Percentiles rank a stretch among this genome's conserved stretches.
These are phyloP conservation scores for Bettongia penicillata DNA, from an alignment of 2,113 vertebrate species.

Conservation along the genomic window DNA sequence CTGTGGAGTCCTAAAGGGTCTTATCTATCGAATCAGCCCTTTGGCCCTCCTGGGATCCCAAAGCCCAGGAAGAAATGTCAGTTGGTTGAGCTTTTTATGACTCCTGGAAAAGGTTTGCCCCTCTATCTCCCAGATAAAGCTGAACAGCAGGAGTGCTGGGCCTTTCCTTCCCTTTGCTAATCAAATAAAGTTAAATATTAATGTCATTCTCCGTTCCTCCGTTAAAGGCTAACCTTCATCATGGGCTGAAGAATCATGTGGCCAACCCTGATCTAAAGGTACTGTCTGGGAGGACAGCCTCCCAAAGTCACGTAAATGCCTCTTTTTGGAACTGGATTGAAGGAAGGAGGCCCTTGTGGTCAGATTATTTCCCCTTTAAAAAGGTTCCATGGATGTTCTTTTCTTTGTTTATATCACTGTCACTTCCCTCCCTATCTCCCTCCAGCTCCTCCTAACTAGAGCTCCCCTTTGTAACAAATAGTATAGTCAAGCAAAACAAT, in stretches of 20 bases:
- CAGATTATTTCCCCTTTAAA: not conserved
- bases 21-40: not conserved
- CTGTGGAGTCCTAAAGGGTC: not conserved
- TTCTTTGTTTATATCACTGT: not conserved
- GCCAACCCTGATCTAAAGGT: not conserved
- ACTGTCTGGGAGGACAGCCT: not conserved
- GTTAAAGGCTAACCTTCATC: not conserved
- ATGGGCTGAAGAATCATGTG: not conserved
- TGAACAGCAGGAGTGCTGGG: not conserved
- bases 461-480: not conserved
- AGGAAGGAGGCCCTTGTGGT: not conserved
- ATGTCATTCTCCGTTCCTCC: not conserved
- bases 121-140: not conserved
- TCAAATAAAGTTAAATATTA: conserved; percentile 7
- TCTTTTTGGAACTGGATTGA: not conserved
- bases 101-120: not conserved
- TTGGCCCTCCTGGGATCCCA: not conserved
- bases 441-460: not conserved
- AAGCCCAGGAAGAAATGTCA: not conserved
- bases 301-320: not conserved
- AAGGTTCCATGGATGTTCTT: not conserved
- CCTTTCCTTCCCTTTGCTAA: not conserved
- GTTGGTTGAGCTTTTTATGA: not conserved
- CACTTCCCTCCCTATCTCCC: not conserved
- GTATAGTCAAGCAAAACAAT: not conserved